A percentile compares a stretch with the other conserved stretches of the same genome.
phyloP scores from a whole-genome alignment of 2,113 vertebrate species.

The Columba livia region DNA sequence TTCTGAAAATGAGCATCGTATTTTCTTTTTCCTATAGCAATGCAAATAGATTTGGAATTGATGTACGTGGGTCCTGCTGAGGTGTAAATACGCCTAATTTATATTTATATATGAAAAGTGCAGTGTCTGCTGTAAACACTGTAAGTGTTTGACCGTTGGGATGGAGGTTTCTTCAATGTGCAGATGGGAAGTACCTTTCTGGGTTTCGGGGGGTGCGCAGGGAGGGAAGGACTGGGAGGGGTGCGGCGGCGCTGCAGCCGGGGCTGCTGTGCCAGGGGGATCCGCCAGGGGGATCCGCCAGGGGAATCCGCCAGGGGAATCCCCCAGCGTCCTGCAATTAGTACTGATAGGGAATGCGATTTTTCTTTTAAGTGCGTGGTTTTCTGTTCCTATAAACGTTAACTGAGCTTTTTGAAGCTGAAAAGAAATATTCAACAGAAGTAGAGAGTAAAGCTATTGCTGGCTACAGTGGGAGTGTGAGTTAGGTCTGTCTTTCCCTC shows the following conservation, averaged over 20 bases:
- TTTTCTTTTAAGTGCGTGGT: neutral
- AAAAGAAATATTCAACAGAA: neutral
- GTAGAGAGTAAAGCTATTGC: neutral
- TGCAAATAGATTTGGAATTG: neutral
- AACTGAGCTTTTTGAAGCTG: neutral
- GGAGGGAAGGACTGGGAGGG: neutral
- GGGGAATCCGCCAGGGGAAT: too few species aligned
- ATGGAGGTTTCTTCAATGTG: neutral
- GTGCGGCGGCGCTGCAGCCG: too few species aligned
- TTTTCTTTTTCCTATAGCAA: neutral
- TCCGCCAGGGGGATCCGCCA: too few species aligned
- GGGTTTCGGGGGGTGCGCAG: neutral
- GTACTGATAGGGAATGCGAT: neutral
- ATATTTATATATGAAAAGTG: neutral
- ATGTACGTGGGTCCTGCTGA: neutral
- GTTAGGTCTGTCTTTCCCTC: neutral
- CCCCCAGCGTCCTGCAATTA: neutral
- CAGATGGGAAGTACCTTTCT: neutral
- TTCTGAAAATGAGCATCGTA: neutral
- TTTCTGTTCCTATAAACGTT: neutral
- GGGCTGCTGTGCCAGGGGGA: too few species aligned
- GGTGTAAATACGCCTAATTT: slow-evolving; percentile 12
- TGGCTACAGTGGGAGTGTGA: neutral
- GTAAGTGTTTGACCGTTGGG: neutral
- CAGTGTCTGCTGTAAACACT: neutral